Evolutionary conservation across 1,140 invertebrate genomes (phyloP), one percentile per base, ranked within the genome.

Genomic region (Panulirus ornatus): DNA sequence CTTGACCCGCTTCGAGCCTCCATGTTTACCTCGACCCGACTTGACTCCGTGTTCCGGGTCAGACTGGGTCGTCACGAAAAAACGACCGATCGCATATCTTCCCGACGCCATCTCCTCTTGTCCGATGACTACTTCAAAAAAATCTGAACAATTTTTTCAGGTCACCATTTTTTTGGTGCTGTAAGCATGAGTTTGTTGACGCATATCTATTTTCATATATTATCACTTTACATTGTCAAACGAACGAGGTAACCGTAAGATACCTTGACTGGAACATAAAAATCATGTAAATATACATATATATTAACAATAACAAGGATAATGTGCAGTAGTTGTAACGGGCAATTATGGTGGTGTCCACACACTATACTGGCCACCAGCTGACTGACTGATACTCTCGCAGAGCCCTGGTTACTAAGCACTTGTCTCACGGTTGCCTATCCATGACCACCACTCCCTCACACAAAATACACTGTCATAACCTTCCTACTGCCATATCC

Each of bases 1-100:
- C 30, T 87, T 87, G 19, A 90, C 87, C 51, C 88, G 38, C 19
- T 90, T 89, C 14, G 88, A 83, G 11, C 88, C 79, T 40, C 79
- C 88, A 40, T 89, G 88, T 42, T 89, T 89, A 8, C 70, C 66
- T 19, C 88, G 38, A 1, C 83, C 51, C 19, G 19, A 27, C 66
- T 91, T 87, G 47, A 27, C n/a, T 8, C 78, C 75, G 75, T 89
- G 54, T 9, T 86, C 90, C 27, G 36, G 30, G 14, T 83, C 30
- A 6, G 70, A 27, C 22, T 19, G 27, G 27, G 91, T 89, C n/a
- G 91, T 89, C 34, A 91, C 91, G 82, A 91, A 91, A 27, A 91
- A 91, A 40, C 91, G 86, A 34, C 91, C 91, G 8, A 91, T 89
- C 1, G 86, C 87, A 73, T 89, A 91, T 30, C 88, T 78, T 19